Base-by-base conservation (phyloP, 1,140 invertebrate genomes). In the Cyphomyrmex costatus region DNA sequence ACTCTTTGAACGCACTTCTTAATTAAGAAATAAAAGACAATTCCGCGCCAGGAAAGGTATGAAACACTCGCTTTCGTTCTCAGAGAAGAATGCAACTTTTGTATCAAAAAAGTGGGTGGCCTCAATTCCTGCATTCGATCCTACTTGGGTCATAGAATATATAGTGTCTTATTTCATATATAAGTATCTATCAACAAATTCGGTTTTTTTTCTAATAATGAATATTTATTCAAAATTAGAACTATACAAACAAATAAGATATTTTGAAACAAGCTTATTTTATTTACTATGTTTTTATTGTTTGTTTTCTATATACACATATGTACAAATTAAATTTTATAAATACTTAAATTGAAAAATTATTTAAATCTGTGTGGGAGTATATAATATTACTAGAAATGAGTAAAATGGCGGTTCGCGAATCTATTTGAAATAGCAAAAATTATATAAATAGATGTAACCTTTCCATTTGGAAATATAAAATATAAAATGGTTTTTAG, bases 11-110 rank as follows among this genome's bases (percentile, higher is more conserved):
- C 63, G 33, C 56, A 71, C 16, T 42, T 36, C 58, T 90, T 90
- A 90, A 90, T 90, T 90, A 86, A 90, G 88, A 90, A 90, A 89
- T 87, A 89, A 87, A 24, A 76, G 56, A 88, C 71, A 87, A 90
- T 90, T 90, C 80, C 65, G 76, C 79, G 61, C 73, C 79, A 30
- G 79, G 82, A 85, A 87, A 77, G 80, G 66, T 49, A 84, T 56
- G 53, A 21, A 71, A 70, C 66, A 65, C 68, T 89, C 36, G 73
- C 65, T 65, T 82, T 89, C 84, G 58, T 85, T 80, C 85, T 19
- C 16, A 19, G 58, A 73, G 53, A 85, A 89, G 42, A 89, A 90
- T 89, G 85, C 42, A 68, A 51, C 2, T 58, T 27, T 84, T 79
- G 42, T 71, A 27, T 79, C 82, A 83, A 77, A 85, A 88, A 86